A percentile compares a stretch with the other conserved stretches of the same genome.
Evolutionary conservation across 2,888 invertebrate species (phyloP).

Genomic region (Slavum lentiscoides): DNA sequence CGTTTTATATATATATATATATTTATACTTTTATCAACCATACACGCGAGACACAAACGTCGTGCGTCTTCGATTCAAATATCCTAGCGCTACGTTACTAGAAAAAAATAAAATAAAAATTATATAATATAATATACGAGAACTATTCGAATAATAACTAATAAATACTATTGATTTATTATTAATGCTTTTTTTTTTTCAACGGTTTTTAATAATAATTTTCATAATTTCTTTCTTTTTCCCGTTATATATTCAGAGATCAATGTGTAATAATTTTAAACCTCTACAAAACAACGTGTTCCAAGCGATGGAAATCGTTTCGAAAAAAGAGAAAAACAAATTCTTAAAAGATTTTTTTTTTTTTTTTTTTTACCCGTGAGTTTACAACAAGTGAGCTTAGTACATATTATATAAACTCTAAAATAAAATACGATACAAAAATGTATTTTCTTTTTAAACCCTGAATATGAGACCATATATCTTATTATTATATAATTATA

Average conservation of each 20-base stretch:
- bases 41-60: too few species aligned
- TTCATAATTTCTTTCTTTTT: constrained; percentile 23
- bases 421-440: constrained; percentile 48
- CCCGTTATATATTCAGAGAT: constrained; percentile 36
- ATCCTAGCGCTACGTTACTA: constrained; percentile 9
- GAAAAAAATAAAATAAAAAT: constrained; percentile 24
- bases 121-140: neutral
- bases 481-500: constrained; percentile 1
- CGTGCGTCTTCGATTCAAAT: neutral
- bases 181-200: neutral
- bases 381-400: constrained; percentile 51
- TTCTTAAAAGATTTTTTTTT: constrained; percentile 34
- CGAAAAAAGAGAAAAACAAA: constrained; percentile 29
- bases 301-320: constrained; percentile 25
- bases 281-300: constrained; percentile 45
- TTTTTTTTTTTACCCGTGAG: constrained; percentile 43
- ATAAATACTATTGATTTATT: neutral
- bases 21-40: too few species aligned
- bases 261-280: constrained; percentile 47
- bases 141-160: constrained; percentile 16
- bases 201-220: constrained; percentile 33
- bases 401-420: constrained; percentile 38
- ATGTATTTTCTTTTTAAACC: constrained; percentile 45
- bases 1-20: too few species aligned
- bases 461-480: constrained; percentile 46